phyloP scores from a whole-genome alignment of 2,797 vertebrate species.

The Diplodus sargus region DNA sequence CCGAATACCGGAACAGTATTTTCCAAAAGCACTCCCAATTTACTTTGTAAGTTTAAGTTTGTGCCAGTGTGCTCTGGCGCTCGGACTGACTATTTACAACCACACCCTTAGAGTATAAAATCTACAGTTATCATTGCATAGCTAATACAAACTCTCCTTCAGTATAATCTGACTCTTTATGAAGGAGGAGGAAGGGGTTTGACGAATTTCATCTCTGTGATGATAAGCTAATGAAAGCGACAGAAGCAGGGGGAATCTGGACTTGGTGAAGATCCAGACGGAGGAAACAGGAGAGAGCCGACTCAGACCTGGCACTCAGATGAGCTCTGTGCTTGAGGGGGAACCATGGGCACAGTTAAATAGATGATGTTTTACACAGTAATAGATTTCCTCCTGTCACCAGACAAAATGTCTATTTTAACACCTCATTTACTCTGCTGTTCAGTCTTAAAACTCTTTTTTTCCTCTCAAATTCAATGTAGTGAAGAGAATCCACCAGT shows the following conservation, averaged over 20 bases:
- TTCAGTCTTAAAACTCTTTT: conserved; percentile 21
- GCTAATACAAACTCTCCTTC: background rate
- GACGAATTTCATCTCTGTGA: conserved; percentile 20
- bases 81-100: no score
- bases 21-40: no score
- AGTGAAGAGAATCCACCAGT: conserved; percentile 1
- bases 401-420: conserved; percentile 41
- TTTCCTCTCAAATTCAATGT: background rate
- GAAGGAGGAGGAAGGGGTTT: conserved; percentile 20
- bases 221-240: conserved; percentile 46
- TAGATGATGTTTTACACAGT: conserved; percentile 61
- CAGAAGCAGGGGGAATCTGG: conserved; percentile 18
- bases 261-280: conserved; percentile 41
- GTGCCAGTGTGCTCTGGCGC: no score
- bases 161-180: conserved; percentile 17
- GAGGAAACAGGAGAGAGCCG: conserved; percentile 41
- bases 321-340: conserved; percentile 58
- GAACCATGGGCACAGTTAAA: conserved; percentile 67
- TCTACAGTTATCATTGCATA: background rate
- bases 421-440: conserved; percentile 43
- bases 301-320: conserved; percentile 50
- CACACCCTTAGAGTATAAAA: background rate
- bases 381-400: conserved; percentile 69
- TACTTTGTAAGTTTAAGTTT: no score
- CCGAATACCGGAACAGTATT: no score